phyloP scores from a whole-genome alignment of 2,113 vertebrate genomes.

The Anhinga anhinga region DNA sequence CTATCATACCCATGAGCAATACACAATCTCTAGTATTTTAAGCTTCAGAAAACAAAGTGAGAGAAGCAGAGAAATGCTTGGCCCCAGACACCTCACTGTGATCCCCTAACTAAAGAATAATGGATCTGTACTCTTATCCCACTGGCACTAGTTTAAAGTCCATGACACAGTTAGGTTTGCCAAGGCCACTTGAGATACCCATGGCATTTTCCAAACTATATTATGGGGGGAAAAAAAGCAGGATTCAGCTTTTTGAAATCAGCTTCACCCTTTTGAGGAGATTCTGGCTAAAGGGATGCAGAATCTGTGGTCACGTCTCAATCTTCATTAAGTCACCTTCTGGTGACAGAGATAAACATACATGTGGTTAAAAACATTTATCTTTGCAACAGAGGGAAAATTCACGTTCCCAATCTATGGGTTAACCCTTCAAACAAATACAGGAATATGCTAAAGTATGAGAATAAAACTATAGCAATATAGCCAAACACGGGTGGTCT shows the following conservation, averaged over 20 bases:
- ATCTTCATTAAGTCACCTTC: not conserved
- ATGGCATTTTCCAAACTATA: not conserved
- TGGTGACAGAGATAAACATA: not conserved
- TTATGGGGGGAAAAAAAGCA: fast-evolving
- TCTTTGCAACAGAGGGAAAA: not conserved
- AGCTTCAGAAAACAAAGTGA: not conserved
- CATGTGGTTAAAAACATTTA: fast-evolving
- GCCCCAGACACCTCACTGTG: not conserved
- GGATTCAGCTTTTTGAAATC: not conserved
- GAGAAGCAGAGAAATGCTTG: not conserved
- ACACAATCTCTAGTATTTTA: not conserved
- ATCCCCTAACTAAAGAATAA: not conserved
- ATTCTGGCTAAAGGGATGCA: not conserved
- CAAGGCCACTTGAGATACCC: not conserved
- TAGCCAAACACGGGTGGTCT: not conserved
- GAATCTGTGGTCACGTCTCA: not conserved
- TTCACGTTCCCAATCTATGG: not conserved
- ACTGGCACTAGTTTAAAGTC: not conserved
- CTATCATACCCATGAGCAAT: not conserved
- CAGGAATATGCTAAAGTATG: not conserved
- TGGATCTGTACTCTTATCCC: not conserved
- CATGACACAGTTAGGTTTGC: not conserved
- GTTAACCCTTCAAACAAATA: not conserved
- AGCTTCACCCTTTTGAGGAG: not conserved
- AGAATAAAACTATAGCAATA: not conserved